phyloP scores from a whole-genome alignment of 2,797 vertebrate species.

The Erpetoichthys calabaricus region DNA sequence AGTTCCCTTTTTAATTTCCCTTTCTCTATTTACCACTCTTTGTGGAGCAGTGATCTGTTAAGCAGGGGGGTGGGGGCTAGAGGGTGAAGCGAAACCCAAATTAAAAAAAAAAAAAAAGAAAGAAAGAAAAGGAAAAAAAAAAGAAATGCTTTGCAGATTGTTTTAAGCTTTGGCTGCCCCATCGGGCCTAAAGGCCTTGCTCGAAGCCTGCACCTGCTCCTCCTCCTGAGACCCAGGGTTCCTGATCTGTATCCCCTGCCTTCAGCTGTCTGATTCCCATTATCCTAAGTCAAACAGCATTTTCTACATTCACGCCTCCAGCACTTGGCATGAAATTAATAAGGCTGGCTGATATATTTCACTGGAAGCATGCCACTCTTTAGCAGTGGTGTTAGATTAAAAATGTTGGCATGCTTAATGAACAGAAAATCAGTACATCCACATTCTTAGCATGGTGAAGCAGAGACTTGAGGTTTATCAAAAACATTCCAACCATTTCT shows the following conservation, averaged over 20 bases:
- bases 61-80: conserved; percentile 52
- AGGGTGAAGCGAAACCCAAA: conserved; percentile 68
- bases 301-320: conserved; percentile 71
- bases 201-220: conserved; percentile 96
- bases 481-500: conserved; percentile 61
- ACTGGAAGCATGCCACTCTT: conserved; percentile 76
- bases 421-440: conserved; percentile 65
- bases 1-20: conserved; percentile 98
- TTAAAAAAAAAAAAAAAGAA: conserved; percentile 59
- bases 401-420: conserved; percentile 76
- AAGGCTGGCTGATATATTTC: conserved; percentile 77
- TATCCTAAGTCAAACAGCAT: conserved; percentile 79
- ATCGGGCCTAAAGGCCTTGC: conserved; percentile 89
- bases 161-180: conserved; percentile 93
- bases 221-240: conserved; percentile 78
- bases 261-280: conserved; percentile 78
- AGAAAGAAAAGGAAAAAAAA: conserved; percentile 1
- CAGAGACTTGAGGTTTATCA: conserved; percentile 55
- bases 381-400: conserved; percentile 81
- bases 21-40: conserved; percentile 97
- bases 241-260: conserved; percentile 88
- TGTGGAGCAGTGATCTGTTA: conserved; percentile 86
- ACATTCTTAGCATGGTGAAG: conserved; percentile 65
- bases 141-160: conserved; percentile 74
- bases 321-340: conserved; percentile 84